Base-by-base conservation (phyloP, 2,888 invertebrate species). In the Apodemia zela region DNA sequence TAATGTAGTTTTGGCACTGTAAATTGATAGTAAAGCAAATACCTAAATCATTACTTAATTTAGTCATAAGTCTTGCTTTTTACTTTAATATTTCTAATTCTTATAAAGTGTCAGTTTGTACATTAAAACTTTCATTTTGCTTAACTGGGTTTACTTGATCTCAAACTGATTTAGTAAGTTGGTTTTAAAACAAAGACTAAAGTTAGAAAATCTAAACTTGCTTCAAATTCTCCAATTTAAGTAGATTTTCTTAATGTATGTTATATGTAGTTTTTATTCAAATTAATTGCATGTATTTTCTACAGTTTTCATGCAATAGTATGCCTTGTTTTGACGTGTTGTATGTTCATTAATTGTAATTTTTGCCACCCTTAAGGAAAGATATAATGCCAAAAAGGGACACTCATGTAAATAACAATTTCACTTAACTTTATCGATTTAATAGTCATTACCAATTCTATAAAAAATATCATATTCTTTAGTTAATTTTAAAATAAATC, bases 11-110 rank as follows among this genome's bases (percentile, higher is more conserved):
- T 77, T 75, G 75, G 81, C 75, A 79, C 77, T 80, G 80, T 82
- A 85, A 86, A 87, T 83, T 85, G 76, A 71, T 78, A 80, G 82
- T 82, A 77, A 73, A 77, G 75, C 76, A 73, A 74, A 73, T 74
- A 69, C 79, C 74, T 75, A 76, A 79, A 78, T 72, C 73, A 74
- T 80, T 54, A 75, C 75, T 76, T 85, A 82, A 82, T 79, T 80
- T 85, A 85, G 79, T 78, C 74, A 11, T 71, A 70, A 69, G 69
- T 65, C 64, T 70, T 62, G 69, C 69, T 69, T 69, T 63, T 63
- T 64, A 42, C 63, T 61, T 47, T 66, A 66, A 65, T 49, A 60
- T 33, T 65, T 68, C 60, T 68, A 65, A 64, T 64, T 66, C 35
- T 62, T 47, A 49, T 25, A 21, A 61, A 42, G 42, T 61, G 61